phyloP scores from a whole-genome alignment of 2,113 vertebrate genomes.

The Coracopsis vasa region DNA sequence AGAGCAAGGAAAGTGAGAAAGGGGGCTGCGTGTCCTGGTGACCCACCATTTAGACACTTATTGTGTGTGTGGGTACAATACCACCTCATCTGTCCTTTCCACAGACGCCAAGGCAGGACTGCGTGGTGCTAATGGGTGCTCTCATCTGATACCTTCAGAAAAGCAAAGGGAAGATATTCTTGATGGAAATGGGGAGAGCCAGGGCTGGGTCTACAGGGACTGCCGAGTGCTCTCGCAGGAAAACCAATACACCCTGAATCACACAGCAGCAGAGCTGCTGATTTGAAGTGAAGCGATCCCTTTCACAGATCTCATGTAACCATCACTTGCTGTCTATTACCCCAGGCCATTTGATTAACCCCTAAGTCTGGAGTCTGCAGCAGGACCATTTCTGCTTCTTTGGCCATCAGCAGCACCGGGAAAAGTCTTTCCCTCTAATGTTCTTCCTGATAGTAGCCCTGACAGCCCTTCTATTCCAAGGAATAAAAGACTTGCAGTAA shows the following conservation, averaged over 20 bases:
- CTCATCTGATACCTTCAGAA: background rate
- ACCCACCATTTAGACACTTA: background rate
- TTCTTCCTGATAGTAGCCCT: background rate
- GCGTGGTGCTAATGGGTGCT: background rate
- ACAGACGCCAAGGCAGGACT: background rate
- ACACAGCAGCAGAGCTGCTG: background rate
- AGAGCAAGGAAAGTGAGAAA: background rate
- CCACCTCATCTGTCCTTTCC: background rate
- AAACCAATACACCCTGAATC: background rate
- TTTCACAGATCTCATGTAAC: background rate
- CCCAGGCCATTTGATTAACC: background rate
- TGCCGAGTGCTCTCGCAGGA: background rate
- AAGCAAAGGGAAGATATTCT: background rate
- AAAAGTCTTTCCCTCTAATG: background rate
- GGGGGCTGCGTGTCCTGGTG: accelerated
- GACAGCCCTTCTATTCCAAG: background rate
- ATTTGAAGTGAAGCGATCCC: background rate
- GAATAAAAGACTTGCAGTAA: background rate
- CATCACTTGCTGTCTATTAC: background rate
- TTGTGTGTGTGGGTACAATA: background rate
- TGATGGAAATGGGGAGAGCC: accelerated
- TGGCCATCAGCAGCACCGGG: background rate
- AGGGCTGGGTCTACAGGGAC: background rate
- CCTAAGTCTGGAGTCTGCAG: background rate
- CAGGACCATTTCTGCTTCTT: background rate